Evolutionary conservation across 2,888 invertebrate species (phyloP).

Genomic region (Dendrolimus houi): DNA sequence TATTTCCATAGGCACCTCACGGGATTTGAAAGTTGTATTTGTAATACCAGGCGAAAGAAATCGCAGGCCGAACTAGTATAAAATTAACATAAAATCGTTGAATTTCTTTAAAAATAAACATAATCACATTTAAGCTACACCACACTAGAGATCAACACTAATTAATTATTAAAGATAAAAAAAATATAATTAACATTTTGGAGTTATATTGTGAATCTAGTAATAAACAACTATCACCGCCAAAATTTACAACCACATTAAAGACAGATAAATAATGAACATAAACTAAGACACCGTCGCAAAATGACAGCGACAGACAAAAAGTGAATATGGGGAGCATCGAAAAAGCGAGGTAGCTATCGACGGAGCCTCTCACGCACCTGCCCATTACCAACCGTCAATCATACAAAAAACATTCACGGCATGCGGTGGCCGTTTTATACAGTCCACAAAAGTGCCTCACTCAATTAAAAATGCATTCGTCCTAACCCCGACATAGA

Average conservation of each 20-base stretch:
- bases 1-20: no score
- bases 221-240: constrained; percentile 15
- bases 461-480: constrained; percentile 77
- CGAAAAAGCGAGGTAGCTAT: constrained; percentile 71
- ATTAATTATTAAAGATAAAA: no score
- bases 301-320: constrained; percentile 49
- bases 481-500: constrained; percentile 61
- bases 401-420: constrained; percentile 70
- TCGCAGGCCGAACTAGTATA: no score
- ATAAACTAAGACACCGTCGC: constrained; percentile 44
- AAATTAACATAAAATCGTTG: no score
- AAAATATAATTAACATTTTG: background rate
- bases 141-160: no score
- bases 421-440: constrained; percentile 71
- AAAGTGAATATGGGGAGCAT: constrained; percentile 47
- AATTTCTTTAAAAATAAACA: no score
- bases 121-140: no score
- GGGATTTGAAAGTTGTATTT: no score
- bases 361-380: constrained; percentile 59
- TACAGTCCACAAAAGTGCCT: constrained; percentile 73
- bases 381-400: constrained; percentile 75
- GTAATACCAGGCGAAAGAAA: no score
- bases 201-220: constrained; percentile 2
- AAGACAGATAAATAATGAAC: constrained; percentile 41
- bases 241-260: constrained; percentile 38